Base-by-base conservation (phyloP, 2,797 vertebrate species). In the Enteromius thamalakanensis region DNA sequence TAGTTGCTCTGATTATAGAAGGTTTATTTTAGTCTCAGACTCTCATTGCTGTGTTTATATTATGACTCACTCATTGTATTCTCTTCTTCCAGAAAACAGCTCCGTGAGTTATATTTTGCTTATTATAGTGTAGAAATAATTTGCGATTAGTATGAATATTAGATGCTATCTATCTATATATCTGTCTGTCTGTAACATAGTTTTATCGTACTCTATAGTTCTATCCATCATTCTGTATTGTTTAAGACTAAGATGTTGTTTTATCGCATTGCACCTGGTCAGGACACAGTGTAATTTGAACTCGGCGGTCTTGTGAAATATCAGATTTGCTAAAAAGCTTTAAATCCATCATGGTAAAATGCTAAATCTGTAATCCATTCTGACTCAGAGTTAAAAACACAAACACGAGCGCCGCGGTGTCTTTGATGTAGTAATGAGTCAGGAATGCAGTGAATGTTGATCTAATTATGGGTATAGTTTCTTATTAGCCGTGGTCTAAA, bases 371-470 rank as follows among this genome's bases (percentile, higher is more conserved):
- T 71, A 76, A 80, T 86, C 77, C 80, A 77, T 81, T 82, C 84
- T 53, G 55, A 76, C 23, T 42, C 55, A n/a, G 68, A 79, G 80
- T 75, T 67, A 76, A 84, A 80, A 83, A 83, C 58, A 77, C 74
- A 84, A 84, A 78, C 85, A 71, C 14, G 55, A 37, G 62, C 8
- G 3, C 74, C n/a, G 45, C 58, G 23, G 14, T 8, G 80, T 45
- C 76, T 78, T 82, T 75, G 76, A 78, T 79, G 62, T 72, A 47
- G 77, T 78, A 85, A 85, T 79, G 60, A 82, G 51, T 42, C 76
- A 60, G 80, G 86, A 87, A 89, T 86, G 82, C 75, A 65, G 37
- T 53, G 70, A 88, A 87, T 85, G 86, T 87, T 87, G 84, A 87
- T 89, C 60, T 87, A 84, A 86, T 87, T 83, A 83, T 21, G 8